Evolutionary conservation across 2,797 vertebrate species (phyloP).

Genomic region (Sciurus carolinensis): DNA sequence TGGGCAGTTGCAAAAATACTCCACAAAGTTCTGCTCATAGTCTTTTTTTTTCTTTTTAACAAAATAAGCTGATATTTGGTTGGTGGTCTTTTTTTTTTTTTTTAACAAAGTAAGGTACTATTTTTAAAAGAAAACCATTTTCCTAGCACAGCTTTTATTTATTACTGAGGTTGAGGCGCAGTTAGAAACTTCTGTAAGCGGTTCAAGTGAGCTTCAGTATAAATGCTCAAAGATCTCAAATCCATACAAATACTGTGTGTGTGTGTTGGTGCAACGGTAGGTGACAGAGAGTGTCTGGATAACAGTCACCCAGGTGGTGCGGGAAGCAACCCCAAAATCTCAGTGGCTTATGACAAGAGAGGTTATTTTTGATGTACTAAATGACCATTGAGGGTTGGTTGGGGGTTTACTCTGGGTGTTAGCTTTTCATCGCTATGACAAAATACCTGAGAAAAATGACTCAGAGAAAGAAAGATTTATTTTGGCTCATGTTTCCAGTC

Average conservation of each 20-base stretch:
- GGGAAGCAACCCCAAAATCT: not conserved
- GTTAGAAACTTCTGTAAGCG: not conserved
- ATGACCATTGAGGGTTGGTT: not conserved
- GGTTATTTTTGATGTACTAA: not conserved
- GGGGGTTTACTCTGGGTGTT: not conserved
- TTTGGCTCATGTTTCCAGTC: too few species aligned
- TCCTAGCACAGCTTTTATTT: not conserved
- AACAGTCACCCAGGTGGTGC: not conserved
- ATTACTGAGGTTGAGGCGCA: not conserved
- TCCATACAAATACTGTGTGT: not conserved
- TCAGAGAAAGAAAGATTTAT: too few species aligned
- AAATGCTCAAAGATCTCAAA: conserved; percentile 10
- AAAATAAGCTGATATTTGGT: conserved; percentile 5
- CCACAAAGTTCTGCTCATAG: not conserved
- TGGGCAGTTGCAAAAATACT: not conserved
- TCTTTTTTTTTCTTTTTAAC: too few species aligned
- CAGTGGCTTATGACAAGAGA: not conserved
- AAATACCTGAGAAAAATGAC: too few species aligned
- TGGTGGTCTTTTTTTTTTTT: not conserved
- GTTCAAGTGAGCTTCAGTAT: not conserved
- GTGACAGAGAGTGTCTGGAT: not conserved
- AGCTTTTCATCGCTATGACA: too few species aligned
- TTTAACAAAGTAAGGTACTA: not conserved
- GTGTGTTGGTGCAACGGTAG: not conserved
- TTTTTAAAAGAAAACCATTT: conserved; percentile 32